A percentile compares a stretch with the other conserved stretches of the same genome.
These are phyloP conservation scores for Pegea sp. DNA, from an alignment of 23 tunicate species.

Conservation along the genomic window DNA sequence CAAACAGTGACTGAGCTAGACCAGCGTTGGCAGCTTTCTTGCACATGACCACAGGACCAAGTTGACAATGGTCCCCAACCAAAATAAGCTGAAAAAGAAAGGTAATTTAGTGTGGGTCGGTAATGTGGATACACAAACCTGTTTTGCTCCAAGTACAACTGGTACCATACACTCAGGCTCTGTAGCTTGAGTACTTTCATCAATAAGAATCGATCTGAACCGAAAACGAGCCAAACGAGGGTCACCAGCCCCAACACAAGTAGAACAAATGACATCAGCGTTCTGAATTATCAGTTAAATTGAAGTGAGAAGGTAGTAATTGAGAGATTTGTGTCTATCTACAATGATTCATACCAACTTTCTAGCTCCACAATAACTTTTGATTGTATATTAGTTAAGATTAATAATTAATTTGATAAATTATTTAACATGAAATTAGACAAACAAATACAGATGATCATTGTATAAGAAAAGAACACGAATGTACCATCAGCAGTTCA, in stretches of 20 bases:
- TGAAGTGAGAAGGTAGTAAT: too few species aligned
- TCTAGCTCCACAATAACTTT: constrained; percentile 1
- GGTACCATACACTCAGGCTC: constrained; percentile 99
- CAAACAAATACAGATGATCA: too few species aligned
- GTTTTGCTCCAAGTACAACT: constrained; percentile 91
- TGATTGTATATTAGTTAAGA: too few species aligned
- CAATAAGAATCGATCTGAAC: constrained; percentile 87
- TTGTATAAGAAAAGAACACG: too few species aligned
- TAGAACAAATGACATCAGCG: constrained; percentile 95
- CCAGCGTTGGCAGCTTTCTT: constrained; percentile 98
- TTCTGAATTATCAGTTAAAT: constrained; percentile 11
- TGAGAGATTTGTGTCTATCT: not conserved
- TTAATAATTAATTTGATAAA: too few species aligned
- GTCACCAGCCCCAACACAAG: constrained; percentile 99
- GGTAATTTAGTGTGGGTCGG: too few species aligned
- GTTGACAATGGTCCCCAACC: constrained; percentile 96
- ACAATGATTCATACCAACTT: not conserved
- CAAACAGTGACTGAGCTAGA: constrained; percentile 83
- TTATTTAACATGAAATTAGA: too few species aligned
- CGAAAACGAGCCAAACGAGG: constrained; percentile 83
- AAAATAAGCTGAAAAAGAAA: constrained; percentile 44
- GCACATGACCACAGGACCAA: constrained; percentile 97
- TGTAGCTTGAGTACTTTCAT: constrained; percentile 94
- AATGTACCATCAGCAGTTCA: constrained; percentile 55
- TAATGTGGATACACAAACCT: constrained; percentile 16